Conservation (phyloP, 2,888 invertebrate species). For the Dione vanillae region DNA sequence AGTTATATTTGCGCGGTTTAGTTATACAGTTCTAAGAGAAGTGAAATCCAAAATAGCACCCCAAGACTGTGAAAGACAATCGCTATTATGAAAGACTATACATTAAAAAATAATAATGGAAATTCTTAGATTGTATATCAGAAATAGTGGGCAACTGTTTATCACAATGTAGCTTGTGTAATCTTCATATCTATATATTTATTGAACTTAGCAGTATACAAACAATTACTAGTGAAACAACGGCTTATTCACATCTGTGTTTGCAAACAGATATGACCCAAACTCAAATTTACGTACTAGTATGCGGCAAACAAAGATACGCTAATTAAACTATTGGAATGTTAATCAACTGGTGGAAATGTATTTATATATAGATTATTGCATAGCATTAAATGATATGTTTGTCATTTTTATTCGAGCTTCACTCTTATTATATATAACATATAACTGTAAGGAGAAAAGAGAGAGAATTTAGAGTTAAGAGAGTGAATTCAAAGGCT, state of each 20-base stretch:
- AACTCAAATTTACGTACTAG: conserved; percentile 19
- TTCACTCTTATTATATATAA: no score
- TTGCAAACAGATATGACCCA: conserved; percentile 10
- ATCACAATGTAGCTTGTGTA: conserved; percentile 53
- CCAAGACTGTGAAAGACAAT: no score
- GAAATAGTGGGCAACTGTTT: conserved; percentile 73
- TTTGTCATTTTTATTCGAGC: no score
- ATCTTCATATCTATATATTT: conserved; percentile 44
- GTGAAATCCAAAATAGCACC: no score
- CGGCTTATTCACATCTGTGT: conserved; percentile 1
- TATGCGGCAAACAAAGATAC: conserved; percentile 7
- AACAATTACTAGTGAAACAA: conserved; percentile 23
- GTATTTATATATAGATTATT: not conserved
- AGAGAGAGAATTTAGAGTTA: no score
- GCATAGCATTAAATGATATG: no score
- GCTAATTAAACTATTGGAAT: conserved; percentile 2
- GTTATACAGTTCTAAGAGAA: no score
- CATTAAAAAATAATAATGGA: no score
- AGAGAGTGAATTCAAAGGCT: no score
- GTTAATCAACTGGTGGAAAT: conserved; percentile 13
- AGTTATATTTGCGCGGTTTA: no score
- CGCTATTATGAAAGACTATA: no score
- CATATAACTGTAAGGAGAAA: no score
- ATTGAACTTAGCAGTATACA: conserved; percentile 24
- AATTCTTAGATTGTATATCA: conserved; percentile 56